A percentile compares a stretch with the other conserved stretches of the same genome.
phyloP scores from a whole-genome alignment of 92 coral and sea anemone species.

The Epizoanthus stellaris region DNA sequence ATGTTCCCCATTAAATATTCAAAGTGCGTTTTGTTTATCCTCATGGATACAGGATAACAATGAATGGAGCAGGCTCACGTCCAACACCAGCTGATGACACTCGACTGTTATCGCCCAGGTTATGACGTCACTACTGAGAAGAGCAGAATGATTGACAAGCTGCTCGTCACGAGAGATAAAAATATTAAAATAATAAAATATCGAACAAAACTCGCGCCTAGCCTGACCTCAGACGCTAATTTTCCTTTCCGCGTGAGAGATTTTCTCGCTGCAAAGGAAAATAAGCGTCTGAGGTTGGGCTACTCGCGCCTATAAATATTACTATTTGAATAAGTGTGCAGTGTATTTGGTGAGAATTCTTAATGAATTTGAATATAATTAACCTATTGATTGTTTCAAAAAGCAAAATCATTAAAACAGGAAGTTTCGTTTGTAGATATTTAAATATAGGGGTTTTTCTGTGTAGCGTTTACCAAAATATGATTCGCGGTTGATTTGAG shows the following conservation, averaged over 20 bases:
- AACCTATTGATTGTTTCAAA: not conserved
- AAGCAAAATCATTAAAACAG: not conserved
- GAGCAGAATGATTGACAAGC: not conserved
- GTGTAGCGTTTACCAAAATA: not conserved
- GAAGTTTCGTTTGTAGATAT: not conserved
- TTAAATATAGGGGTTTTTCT: no score
- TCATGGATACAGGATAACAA: slow-evolving; percentile 1
- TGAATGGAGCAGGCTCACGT: not conserved
- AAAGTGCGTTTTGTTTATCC: not conserved
- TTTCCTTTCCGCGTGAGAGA: no score
- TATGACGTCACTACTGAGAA: not conserved
- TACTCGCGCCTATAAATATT: not conserved
- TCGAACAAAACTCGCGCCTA: not conserved
- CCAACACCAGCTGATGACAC: not conserved
- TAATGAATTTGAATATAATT: slow-evolving; percentile 16
- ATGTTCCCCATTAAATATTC: not conserved
- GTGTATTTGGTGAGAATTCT: not conserved
- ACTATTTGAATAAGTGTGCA: not conserved
- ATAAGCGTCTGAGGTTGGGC: no score
- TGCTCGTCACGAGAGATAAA: not conserved
- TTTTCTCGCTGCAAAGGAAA: no score
- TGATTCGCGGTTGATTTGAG: not conserved
- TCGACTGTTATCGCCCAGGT: not conserved
- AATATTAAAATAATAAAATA: not conserved
- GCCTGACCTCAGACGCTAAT: no score